phyloP scores from a whole-genome alignment of 2,888 invertebrate species.

The Acrobasis suavella region DNA sequence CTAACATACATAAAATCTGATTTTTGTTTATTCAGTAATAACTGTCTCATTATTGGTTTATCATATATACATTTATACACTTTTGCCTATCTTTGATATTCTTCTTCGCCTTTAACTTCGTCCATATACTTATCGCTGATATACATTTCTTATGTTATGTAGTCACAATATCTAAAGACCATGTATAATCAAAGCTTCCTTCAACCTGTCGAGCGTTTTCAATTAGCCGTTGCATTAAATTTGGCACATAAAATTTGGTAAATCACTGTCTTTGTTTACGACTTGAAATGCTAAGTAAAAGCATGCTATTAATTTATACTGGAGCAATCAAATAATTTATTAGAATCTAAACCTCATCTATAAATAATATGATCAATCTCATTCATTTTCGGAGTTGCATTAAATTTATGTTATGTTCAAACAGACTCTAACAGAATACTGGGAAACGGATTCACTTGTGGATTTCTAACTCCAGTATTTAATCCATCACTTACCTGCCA shows the following conservation, averaged over 20 bases:
- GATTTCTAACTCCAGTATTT: conserved; percentile 1
- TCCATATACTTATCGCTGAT: no score
- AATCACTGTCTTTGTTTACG: conserved; percentile 3
- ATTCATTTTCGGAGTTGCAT: no score
- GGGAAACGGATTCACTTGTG: background rate
- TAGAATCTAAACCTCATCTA: background rate
- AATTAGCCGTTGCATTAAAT: conserved; percentile 9
- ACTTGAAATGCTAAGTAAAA: background rate
- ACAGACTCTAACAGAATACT: background rate
- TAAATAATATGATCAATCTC: no score
- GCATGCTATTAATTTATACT: background rate
- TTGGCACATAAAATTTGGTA: background rate
- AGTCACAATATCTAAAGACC: no score
- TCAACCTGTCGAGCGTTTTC: background rate
- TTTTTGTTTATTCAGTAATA: no score
- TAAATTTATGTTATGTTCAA: no score
- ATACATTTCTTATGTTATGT: no score
- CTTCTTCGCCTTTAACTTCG: no score
- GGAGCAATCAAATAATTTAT: background rate
- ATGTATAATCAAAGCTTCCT: background rate
- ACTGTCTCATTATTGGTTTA: no score
- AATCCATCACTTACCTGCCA: conserved; percentile 5
- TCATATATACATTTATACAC: no score
- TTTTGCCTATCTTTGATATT: no score
- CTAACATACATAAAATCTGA: no score